Base-by-base conservation (phyloP, 2,113 vertebrate species). In the Epinephelus fuscoguttatus region DNA sequence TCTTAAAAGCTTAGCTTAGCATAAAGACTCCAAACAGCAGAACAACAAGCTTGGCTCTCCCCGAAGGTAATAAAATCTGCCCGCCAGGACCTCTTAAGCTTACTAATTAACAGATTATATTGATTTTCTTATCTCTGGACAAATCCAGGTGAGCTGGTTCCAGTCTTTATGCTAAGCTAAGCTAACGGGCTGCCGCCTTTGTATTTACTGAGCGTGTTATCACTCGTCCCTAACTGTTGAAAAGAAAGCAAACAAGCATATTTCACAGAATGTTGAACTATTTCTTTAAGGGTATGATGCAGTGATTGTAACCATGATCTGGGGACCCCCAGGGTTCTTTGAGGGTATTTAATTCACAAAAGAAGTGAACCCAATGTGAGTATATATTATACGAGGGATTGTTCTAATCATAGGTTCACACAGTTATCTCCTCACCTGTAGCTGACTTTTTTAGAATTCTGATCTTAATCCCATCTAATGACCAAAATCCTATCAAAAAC, bases 81-180 rank as follows among this genome's bases (percentile, higher is more conserved):
- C 9, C 4, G 9, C 12, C 13, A 23, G 13, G n/a, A 27, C 9
- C 6, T 67, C 14, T 68, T n/a, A 62, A 52, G 2, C 18, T 64
- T 60, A 40, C 15, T n/a, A 67, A 47, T 67, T 57, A 30, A 30
- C 52, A 77, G 4, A 62, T n/a, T 30, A 45, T 64, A 45, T 66
- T 19, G 14, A 27, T 63, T 55, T 76, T 66, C 17, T 75, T 55
- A 42, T 18, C 49, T 27, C 23, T 62, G 19, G 12, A 25, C n/a
- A 63, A 4, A 33, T 18, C 18, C 18, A 49, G 23, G n/a, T 0
- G 9, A 61, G 18, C 56, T 33, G 56, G 14, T 33, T 69, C 18
- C 4, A 33, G 27, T 33, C 8, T 25, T 66, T 9, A 66, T 66
- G 49, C 49, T n/a, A 70, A 55, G 17, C 10, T 12, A 59, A 47